These are phyloP conservation scores for Alligator mississippiensis DNA, from an alignment of 2,113 vertebrate genomes.

Conservation along the genomic window DNA sequence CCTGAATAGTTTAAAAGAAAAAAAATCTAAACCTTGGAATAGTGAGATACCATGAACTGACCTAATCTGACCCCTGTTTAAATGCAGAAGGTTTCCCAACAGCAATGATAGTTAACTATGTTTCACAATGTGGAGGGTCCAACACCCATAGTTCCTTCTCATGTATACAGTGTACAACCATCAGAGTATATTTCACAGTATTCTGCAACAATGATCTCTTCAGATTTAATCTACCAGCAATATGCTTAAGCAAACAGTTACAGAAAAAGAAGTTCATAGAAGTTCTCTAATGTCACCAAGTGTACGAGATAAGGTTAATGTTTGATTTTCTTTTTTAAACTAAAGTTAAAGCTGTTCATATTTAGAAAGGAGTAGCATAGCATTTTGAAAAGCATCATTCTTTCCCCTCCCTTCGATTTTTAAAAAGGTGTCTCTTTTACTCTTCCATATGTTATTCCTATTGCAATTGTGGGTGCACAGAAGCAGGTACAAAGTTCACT, in stretches of 20 bases:
- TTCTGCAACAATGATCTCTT: not conserved
- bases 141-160: not conserved
- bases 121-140: not conserved
- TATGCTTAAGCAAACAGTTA: conserved; percentile 49
- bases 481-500: not conserved
- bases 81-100: not conserved
- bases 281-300: conserved; percentile 10
- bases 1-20: not conserved
- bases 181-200: not conserved
- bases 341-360: not conserved
- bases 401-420: not conserved
- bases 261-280: conserved; percentile 36
- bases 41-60: not conserved
- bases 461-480: not conserved
- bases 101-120: not conserved
- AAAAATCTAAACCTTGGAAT: not conserved
- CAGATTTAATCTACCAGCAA: conserved; percentile 30
- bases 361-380: not conserved
- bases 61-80: not conserved
- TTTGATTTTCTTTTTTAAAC: not conserved
- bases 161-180: not conserved
- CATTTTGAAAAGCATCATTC: not conserved
- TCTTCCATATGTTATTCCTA: not conserved
- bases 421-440: not conserved
- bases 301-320: conserved; percentile 30